Base-by-base conservation (phyloP, 2,888 invertebrate species). In the Folsomia candida region DNA sequence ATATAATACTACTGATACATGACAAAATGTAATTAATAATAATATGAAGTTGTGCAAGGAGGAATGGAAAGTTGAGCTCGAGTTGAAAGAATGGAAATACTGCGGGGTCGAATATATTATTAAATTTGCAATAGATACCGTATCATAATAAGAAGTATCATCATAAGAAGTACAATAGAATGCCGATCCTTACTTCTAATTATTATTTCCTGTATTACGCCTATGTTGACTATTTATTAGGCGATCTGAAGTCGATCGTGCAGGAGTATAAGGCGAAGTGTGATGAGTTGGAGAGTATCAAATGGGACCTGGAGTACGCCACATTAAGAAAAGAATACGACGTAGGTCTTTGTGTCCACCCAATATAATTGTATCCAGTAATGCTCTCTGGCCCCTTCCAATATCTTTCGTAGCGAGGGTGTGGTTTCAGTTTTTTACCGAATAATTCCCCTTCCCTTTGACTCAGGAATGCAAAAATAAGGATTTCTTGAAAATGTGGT, bases 221-320 rank as follows among this genome's bases (percentile, higher is more conserved):
- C n/a, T n/a, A n/a, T n/a, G n/a, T n/a, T 11, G n/a, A 37, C 24
- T 64, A 24, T 64, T 67, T 25, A 62, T 78, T 82, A 74, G 81
- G 82, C 74, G 81, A 84, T 62, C 82, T 74, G 71, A 72, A 68
- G 70, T 61, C 25, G 66, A 70, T 78, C 64, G 71, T 89, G 84
- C 88, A 87, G 86, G 88, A 88, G 83, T 92, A 93, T 87, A 90
- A 94, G 87, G 88, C 89, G 83, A 90, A 91, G 87, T 90, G 94
- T 86, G 86, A 84, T 84, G 86, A 87, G 82, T 88, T 94, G 84
- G 94, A 95, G 86, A 90, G 90, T 85, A 89, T 91, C 87, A 97
- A 97, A 89, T 97, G 94, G 89, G 98, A 99, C 89, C 90, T 95
- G 88, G 98, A 99, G 88, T 89, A 91, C 87, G 93, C 93, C 87